A percentile compares a stretch with the other conserved stretches of the same genome.
Evolutionary conservation across 2,888 invertebrate genomes (phyloP).

Genomic region (Holacanthella duospinosa): DNA sequence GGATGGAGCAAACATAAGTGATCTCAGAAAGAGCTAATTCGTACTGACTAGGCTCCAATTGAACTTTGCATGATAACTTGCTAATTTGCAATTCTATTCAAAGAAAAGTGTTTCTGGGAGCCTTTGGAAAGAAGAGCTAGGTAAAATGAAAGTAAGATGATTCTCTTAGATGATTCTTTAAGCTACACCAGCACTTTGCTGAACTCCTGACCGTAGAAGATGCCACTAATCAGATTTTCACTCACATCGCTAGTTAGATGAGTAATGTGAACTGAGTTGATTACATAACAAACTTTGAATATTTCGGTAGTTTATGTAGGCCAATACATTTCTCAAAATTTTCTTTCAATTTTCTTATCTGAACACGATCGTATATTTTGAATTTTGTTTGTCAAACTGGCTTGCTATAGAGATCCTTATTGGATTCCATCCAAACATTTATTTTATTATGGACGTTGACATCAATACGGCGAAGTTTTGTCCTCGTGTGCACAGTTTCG

Average conservation of each 20-base stretch:
- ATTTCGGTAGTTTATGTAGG: no score
- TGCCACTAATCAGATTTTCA: background rate
- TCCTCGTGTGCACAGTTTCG: no score
- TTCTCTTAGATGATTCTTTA: no score
- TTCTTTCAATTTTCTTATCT: background rate
- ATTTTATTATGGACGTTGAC: no score
- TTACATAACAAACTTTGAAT: background rate
- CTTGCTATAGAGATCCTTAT: background rate
- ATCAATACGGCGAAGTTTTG: no score
- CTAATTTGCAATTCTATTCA: background rate
- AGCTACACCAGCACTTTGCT: no score
- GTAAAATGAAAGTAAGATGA: no score
- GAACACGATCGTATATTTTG: no score
- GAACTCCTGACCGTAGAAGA: background rate
- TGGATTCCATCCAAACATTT: background rate
- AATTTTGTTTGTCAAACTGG: no score
- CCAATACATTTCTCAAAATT: background rate
- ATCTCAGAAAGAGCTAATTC: conserved; percentile 1
- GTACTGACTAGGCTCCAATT: background rate
- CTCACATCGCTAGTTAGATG: no score
- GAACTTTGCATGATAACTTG: background rate
- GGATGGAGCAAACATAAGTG: background rate
- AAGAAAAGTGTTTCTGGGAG: background rate
- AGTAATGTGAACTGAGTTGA: background rate
- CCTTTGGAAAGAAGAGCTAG: background rate